Percentiles rank a stretch among this genome's conserved stretches.
Conservation (phyloP, 2,113 vertebrate genomes). For the Sceloporus tristichus region DNA sequence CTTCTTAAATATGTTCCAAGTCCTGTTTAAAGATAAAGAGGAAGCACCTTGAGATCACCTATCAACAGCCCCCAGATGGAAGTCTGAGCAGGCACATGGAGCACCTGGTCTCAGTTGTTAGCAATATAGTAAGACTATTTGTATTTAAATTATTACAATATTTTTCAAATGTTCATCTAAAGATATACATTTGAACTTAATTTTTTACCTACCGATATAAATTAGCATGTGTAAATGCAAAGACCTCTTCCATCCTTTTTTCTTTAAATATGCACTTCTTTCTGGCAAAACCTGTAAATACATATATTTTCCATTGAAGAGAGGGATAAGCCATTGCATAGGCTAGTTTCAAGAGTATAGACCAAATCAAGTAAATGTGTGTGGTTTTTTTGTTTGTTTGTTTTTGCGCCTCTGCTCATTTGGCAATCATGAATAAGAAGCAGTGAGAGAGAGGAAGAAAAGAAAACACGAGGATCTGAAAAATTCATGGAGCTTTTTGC, state of each 20-base stretch:
- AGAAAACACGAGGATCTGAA: too few species aligned
- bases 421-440: background rate
- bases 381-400: too few species aligned
- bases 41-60: background rate
- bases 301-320: too few species aligned
- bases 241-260: too few species aligned
- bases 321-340: too few species aligned
- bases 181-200: too few species aligned
- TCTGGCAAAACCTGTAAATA: too few species aligned
- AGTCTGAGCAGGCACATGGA: background rate
- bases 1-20: background rate
- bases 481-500: too few species aligned
- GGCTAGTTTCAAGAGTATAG: background rate
- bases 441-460: too few species aligned
- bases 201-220: too few species aligned
- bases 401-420: too few species aligned
- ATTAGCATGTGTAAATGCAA: too few species aligned
- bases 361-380: background rate
- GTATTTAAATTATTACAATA: background rate
- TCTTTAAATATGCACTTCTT: background rate
- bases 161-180: background rate
- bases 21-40: background rate
- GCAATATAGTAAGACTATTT: background rate
- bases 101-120: background rate
- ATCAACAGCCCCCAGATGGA: background rate